Percentiles rank a stretch among this genome's conserved stretches.
Evolutionary conservation across 2,888 invertebrate species (phyloP).

Genomic region (Hololepta plana): DNA sequence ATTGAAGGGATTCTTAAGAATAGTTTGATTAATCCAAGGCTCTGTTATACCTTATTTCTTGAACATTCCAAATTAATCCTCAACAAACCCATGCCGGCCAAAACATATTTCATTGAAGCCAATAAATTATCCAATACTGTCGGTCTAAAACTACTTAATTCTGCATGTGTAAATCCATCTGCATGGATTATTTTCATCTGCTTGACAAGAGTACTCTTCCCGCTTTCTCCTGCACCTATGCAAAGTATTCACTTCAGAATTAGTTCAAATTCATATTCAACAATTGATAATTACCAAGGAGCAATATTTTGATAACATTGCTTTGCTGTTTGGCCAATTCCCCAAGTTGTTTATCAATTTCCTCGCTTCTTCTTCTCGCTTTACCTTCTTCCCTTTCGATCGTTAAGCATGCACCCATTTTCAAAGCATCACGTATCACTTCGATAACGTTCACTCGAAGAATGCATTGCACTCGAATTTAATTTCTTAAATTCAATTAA

Average conservation of each 20-base stretch:
- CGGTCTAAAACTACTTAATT: slow-evolving; percentile 40
- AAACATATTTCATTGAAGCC: slow-evolving; percentile 48
- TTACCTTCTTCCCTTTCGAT: slow-evolving; percentile 39
- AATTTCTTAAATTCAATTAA: too few species aligned
- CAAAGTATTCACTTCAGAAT: too few species aligned
- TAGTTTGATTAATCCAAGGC: too few species aligned
- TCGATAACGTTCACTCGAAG: too few species aligned
- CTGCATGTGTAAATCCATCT: slow-evolving; percentile 41
- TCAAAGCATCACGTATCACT: slow-evolving; percentile 22
- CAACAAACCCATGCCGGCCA: slow-evolving; percentile 44
- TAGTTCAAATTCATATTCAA: neutral
- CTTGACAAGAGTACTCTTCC: slow-evolving; percentile 47
- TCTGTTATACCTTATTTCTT: slow-evolving; percentile 40
- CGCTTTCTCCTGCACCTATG: slow-evolving; percentile 45
- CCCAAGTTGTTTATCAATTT: slow-evolving; percentile 39
- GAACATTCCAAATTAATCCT: slow-evolving; percentile 40
- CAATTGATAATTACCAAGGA: slow-evolving; percentile 29
- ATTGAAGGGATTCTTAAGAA: slow-evolving; percentile 6
- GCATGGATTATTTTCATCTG: slow-evolving; percentile 54
- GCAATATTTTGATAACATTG: slow-evolving; percentile 41
- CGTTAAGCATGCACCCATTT: slow-evolving; percentile 44
- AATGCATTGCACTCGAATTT: too few species aligned
- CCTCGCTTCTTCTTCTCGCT: slow-evolving; percentile 38
- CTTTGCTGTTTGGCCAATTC: slow-evolving; percentile 37
- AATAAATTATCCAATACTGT: slow-evolving; percentile 44